Base-by-base conservation (phyloP, 2,113 vertebrate species). In the Onychostoma macrolepis region DNA sequence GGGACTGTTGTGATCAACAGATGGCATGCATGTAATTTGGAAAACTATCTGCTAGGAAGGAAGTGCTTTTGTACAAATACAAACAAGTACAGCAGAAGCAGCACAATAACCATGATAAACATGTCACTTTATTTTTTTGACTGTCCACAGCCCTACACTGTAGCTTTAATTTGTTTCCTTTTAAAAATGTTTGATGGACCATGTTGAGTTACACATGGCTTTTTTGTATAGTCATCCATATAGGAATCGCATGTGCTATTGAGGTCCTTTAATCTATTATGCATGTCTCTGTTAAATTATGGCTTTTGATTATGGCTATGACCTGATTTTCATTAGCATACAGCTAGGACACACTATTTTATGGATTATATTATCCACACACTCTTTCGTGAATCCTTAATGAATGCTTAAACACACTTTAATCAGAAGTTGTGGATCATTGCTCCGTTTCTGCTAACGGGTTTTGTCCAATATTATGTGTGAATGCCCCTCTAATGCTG, bases 291-390 rank as follows among this genome's bases (percentile, higher is more conserved):
- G 36, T 26, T 63, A 63, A 65, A 81, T 81, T 26, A 81, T 63
- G 36, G 36, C 24, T 80, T 80, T 80, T 61, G 78, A 80, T 80
- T 80, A 80, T 80, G 53, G 78, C 53, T 61, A 81, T 81, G 79
- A 43, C 58, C 58, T 28, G 58, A 81, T 81, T 81, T 63, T 81
- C 36, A 63, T 81, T 28, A n/a, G 12, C 12, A 43, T 19, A 43
- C n/a, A 43, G 79, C 24, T n/a, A 81, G 9, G 38, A 38, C 3
- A 81, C 12, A 65, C 58, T 2, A 28, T 65, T 26, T 65, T 81
- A 65, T 81, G 45, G 36, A 81, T 65, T 11, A 45, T 43, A 15
- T 26, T 80, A 9, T 80, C 36, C 13, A 17, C 33, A 63, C 0
- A 63, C 21, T 63, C 12, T 41, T 41, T 38, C 24, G 9, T 65